These are phyloP conservation scores for Agrochola macilenta DNA, from an alignment of 2,888 invertebrate genomes.

Conservation along the genomic window DNA sequence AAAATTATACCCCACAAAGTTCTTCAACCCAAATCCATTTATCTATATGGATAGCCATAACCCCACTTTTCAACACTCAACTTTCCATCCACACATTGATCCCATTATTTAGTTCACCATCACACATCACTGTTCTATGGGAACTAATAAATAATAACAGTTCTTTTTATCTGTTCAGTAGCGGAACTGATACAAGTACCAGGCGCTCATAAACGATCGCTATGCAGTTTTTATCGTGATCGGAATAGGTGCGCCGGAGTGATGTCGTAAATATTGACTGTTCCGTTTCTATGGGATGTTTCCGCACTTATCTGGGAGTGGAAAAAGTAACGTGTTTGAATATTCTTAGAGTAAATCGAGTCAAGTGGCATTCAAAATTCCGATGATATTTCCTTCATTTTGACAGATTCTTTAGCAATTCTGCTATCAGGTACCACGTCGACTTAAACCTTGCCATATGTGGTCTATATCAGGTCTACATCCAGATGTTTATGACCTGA, in stretches of 20 bases:
- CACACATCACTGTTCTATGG: slow-evolving; percentile 52
- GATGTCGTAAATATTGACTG: slow-evolving; percentile 39
- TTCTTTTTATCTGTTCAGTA: slow-evolving; percentile 39
- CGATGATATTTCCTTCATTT: no score
- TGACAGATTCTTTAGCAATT: no score
- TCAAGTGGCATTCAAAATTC: no score
- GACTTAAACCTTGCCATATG: no score
- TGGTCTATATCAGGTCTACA: no score
- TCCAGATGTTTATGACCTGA: no score
- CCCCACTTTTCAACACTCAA: slow-evolving; percentile 4
- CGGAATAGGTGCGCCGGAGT: slow-evolving; percentile 13
- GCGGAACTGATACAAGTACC: slow-evolving; percentile 50
- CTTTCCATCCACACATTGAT: slow-evolving; percentile 32
- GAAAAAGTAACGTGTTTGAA: neutral
- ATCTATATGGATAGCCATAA: neutral
- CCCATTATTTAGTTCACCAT: slow-evolving; percentile 30
- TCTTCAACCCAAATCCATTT: neutral
- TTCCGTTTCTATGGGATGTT: slow-evolving; percentile 39
- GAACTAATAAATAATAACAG: slow-evolving; percentile 51
- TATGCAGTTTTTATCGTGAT: slow-evolving; percentile 41
- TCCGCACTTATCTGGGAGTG: slow-evolving; percentile 11
- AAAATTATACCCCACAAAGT: neutral
- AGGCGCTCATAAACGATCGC: slow-evolving; percentile 13
- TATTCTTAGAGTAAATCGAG: neutral
- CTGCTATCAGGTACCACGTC: no score